Conservation (phyloP, 2,797 vertebrate genomes). For the Pantherophis alleghaniensis region DNA sequence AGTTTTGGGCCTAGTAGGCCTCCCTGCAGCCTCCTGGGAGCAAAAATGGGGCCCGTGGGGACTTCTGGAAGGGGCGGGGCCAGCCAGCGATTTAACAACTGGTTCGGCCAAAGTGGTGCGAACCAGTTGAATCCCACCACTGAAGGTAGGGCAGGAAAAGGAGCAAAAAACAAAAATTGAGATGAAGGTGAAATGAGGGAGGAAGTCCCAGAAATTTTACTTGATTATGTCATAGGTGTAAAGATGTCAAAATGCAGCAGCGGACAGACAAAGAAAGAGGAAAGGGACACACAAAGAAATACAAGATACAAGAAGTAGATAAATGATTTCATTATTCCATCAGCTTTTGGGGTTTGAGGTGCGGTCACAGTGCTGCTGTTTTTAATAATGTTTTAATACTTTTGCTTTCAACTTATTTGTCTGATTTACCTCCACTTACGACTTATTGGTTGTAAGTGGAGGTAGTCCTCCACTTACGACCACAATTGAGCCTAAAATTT, state of each 20-base stretch:
- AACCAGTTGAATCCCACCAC: too few relatives aligned
- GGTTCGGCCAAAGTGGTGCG: too few relatives aligned
- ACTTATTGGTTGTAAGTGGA: too few relatives aligned
- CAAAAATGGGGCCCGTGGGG: too few relatives aligned
- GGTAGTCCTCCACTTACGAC: too few relatives aligned
- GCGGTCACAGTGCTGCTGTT: neutral
- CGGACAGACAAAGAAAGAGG: neutral
- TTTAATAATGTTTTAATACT: neutral
- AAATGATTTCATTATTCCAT: constrained; percentile 59
- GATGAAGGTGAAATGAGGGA: neutral
- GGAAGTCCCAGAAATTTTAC: neutral
- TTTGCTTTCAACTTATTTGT: neutral
- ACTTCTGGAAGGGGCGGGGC: too few relatives aligned
- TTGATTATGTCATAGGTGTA: neutral
- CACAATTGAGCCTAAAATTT: too few relatives aligned
- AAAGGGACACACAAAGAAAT: neutral
- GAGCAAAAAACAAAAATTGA: neutral
- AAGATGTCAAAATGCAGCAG: neutral
- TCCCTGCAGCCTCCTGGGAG: too few relatives aligned
- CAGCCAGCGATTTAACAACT: too few relatives aligned
- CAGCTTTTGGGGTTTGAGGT: neutral
- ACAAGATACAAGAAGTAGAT: constrained; percentile 58
- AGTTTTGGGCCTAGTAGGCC: too few relatives aligned
- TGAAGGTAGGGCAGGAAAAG: neutral
- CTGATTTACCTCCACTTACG: neutral